Base-by-base conservation (phyloP, 2,797 vertebrate genomes). In the Epinephelus awoara region DNA sequence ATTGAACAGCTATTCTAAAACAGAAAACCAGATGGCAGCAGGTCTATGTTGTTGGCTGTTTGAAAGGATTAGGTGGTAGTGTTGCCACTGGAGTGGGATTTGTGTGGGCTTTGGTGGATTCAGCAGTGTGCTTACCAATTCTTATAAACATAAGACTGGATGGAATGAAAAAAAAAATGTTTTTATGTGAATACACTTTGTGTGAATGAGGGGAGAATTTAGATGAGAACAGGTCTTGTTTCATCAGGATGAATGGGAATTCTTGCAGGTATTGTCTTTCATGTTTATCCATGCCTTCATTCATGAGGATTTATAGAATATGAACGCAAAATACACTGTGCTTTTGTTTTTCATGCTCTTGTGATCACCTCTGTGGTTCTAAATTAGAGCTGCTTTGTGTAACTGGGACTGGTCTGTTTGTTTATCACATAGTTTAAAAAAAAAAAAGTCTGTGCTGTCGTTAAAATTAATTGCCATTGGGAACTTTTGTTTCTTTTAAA, bases 1-100 rank as follows among this genome's bases (percentile, higher is more conserved):
- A 68, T 23, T 21, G 23, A 85, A 78, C 4, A 75, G 84, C 79
- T 85, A 69, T 88, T 90, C 87, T 88, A 57, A 75, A 88, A 84
- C 25, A 85, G 74, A 85, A 92, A 93, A 87, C 62, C 85, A 90
- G 89, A 91, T 90, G 91, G 90, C 88, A 92, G 88, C 77, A 92
- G 67, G 80, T 86, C 76, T 84, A 65, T 87, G 64, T 55, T 75
- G 72, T 84, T 89, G 57, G 72, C 21, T 69, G 67, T 75, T 80
- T 75, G 49, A 82, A 82, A 88, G 47, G 40, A 72, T 79, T 54
- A 46, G 15, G 54, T 66, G 54, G 61, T 46, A 11, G 15, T 56
- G 29, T 78, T 70, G n/a, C 50, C 38, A 65, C 66, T 44, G 42
- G 5, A 67, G 72, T 67, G 75, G 29, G 44, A 79, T 83, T 80